A percentile compares a stretch with the other conserved stretches of the same genome.
These are phyloP conservation scores for Carposina sasakii DNA, from an alignment of 1,140 invertebrate species.

Conservation along the genomic window DNA sequence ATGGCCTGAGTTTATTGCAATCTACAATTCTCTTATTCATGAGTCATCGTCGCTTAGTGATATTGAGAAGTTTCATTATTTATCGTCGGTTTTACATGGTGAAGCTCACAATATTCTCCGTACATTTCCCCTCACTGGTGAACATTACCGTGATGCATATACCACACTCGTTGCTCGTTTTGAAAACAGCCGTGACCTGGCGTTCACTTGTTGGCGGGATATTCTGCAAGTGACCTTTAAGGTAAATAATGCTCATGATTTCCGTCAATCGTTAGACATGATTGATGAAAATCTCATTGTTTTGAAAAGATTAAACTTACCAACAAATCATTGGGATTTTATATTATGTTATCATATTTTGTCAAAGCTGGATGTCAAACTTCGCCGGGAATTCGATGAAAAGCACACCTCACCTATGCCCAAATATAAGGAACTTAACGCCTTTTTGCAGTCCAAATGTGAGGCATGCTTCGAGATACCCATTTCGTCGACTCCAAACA, in stretches of 20 bases:
- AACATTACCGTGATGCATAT: conserved; percentile 22
- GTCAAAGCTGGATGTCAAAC: conserved; percentile 12
- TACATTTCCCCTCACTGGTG: conserved; percentile 14
- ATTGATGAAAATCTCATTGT: conserved; percentile 26
- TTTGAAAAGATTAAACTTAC: conserved; percentile 21
- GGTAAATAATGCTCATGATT: conserved; percentile 13
- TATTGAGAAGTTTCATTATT: conserved; percentile 24
- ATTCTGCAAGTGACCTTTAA: conserved; percentile 28
- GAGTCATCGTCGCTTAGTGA: conserved; percentile 14
- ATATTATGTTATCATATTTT: conserved; percentile 20
- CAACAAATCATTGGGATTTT: conserved; percentile 20
- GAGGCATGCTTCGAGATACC: no score
- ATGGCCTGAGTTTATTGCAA: conserved; percentile 25
- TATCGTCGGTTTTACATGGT: conserved; percentile 14
- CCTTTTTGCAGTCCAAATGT: no score
- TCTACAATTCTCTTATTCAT: conserved; percentile 27
- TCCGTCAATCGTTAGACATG: conserved; percentile 18
- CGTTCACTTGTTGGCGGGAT: conserved; percentile 29
- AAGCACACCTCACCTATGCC: neutral
- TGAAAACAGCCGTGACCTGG: conserved; percentile 23
- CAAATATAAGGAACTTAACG: no score
- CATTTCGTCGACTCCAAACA: no score
- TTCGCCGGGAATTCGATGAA: conserved; percentile 14
- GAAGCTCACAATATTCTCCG: conserved; percentile 18
- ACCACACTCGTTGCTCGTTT: conserved; percentile 14